phyloP scores from a whole-genome alignment of 2,113 vertebrate genomes.

The Melierax canorus region DNA sequence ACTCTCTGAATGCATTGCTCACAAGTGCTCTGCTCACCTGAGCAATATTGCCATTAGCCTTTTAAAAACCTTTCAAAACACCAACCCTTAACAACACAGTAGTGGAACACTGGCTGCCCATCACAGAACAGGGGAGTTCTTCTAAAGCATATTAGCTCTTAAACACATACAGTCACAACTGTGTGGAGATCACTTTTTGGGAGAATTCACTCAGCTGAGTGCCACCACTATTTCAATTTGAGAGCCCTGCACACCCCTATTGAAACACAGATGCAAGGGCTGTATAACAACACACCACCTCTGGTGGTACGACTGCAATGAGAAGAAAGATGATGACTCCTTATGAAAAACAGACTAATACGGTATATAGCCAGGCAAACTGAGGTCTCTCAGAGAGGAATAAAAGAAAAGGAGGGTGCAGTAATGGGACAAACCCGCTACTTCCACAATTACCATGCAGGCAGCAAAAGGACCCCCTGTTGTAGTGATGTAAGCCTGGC shows the following conservation, averaged over 20 bases:
- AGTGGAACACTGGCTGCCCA: background rate
- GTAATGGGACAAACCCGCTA: background rate
- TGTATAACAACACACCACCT: background rate
- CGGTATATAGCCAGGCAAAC: background rate
- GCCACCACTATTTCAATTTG: background rate
- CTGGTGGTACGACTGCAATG: background rate
- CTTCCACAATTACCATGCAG: background rate
- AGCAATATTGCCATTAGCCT: background rate
- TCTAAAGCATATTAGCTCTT: background rate
- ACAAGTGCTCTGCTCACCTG: background rate
- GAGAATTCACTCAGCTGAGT: background rate
- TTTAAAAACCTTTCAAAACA: background rate
- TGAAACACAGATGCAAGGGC: background rate
- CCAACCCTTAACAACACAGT: background rate
- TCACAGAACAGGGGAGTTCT: background rate
- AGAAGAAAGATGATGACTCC: background rate
- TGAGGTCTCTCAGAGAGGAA: background rate
- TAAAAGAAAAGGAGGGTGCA: background rate
- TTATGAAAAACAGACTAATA: background rate
- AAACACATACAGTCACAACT: background rate
- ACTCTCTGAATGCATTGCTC: background rate
- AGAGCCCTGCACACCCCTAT: background rate
- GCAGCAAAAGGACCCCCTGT: background rate
- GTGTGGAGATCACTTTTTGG: background rate
- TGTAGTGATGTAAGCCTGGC: background rate